phyloP scores from a whole-genome alignment of 2,113 vertebrate genomes.

The Marmota flaviventris region DNA sequence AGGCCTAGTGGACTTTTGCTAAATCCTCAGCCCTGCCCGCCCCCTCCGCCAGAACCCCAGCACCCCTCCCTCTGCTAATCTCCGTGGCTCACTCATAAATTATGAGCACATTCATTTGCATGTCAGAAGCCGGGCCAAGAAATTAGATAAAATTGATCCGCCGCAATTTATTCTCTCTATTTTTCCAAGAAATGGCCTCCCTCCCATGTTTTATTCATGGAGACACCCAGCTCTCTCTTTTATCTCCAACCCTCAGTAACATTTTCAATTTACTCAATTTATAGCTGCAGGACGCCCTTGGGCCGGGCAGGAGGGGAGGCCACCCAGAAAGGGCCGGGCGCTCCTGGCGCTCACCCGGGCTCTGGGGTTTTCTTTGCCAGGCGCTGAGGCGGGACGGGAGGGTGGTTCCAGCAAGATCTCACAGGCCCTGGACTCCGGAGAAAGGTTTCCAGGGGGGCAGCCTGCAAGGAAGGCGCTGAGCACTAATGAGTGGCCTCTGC shows the following conservation, averaged over 20 bases:
- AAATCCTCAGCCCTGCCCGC: conserved; percentile 17
- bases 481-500: conserved; percentile 48
- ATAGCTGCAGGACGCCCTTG: conserved; percentile 74
- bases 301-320: conserved; percentile 68
- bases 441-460: conserved; percentile 47
- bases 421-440: not conserved
- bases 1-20: conserved; percentile 51
- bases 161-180: conserved; percentile 81
- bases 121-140: conserved; percentile 85
- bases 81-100: conserved; percentile 83
- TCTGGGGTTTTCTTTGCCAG: not conserved
- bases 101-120: conserved; percentile 86
- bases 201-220: conserved; percentile 77
- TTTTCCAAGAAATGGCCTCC: conserved; percentile 82
- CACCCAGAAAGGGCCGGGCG: conserved; percentile 68
- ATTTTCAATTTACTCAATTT: conserved; percentile 81
- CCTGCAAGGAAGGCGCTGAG: not conserved
- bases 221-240: conserved; percentile 67
- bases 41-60: conserved; percentile 17
- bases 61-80: conserved; percentile 66
- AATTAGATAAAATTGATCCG: conserved; percentile 89
- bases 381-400: conserved; percentile 27
- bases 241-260: conserved; percentile 75
- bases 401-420: conserved; percentile 55
- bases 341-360: not conserved